Conservation (phyloP, 2,113 vertebrate species). For the Climacteris rufus region DNA sequence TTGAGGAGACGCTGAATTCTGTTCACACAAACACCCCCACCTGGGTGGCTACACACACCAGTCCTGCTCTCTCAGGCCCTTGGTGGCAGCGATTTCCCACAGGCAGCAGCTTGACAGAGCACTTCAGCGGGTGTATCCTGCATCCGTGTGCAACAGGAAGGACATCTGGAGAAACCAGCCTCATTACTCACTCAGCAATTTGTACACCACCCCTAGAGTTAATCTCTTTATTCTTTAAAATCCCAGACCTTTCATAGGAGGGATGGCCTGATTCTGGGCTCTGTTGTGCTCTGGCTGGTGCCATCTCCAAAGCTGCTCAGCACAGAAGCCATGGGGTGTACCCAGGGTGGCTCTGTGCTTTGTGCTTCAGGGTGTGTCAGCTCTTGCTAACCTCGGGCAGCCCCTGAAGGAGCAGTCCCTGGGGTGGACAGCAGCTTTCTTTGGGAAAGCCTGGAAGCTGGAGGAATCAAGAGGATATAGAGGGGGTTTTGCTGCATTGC, state of each 20-base stretch:
- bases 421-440: background rate
- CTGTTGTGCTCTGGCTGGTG: background rate
- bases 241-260: background rate
- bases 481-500: background rate
- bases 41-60: background rate
- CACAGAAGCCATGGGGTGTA: rapidly evolving
- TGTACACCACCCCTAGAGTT: background rate
- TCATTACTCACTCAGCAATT: background rate
- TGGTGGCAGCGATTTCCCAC: background rate
- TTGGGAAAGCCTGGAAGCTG: background rate
- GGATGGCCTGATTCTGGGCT: background rate
- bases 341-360: background rate
- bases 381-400: background rate
- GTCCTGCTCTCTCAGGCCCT: rapidly evolving
- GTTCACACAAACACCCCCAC: background rate
- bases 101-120: background rate
- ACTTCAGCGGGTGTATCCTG: rapidly evolving
- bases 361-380: background rate
- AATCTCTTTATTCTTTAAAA: background rate
- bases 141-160: background rate
- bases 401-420: background rate
- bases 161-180: background rate
- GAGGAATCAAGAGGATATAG: background rate
- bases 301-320: background rate
- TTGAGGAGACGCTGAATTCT: background rate